Evolutionary conservation across 1,140 invertebrate species (phyloP).

Genomic region (Atopsyche davidsoni): DNA sequence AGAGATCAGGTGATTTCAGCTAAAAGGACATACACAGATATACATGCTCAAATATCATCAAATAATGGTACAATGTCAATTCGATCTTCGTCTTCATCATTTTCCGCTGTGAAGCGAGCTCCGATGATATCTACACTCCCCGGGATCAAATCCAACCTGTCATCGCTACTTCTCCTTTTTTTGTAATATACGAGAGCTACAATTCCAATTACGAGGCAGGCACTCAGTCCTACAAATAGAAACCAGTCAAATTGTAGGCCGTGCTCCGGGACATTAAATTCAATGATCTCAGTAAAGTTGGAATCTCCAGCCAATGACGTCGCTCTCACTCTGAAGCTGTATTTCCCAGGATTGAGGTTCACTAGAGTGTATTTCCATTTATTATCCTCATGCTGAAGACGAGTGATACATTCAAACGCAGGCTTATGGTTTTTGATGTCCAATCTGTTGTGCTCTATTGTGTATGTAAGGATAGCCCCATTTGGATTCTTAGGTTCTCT

Average conservation of each 20-base stretch:
- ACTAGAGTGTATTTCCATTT: constrained; percentile 22
- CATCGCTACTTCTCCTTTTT: no score
- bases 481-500: constrained; percentile 55
- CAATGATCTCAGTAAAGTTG: constrained; percentile 40
- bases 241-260: constrained; percentile 2
- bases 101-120: no score
- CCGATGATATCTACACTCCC: no score
- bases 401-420: constrained; percentile 41
- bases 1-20: no score
- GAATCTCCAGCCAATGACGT: constrained; percentile 57
- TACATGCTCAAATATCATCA: no score
- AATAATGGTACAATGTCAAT: no score
- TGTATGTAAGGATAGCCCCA: constrained; percentile 56
- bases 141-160: no score
- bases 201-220: no score
- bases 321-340: constrained; percentile 55
- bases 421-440: constrained; percentile 33
- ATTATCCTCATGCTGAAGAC: constrained; percentile 30
- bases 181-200: no score
- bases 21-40: no score
- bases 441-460: constrained; percentile 48
- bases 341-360: constrained; percentile 55
- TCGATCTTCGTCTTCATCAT: no score
- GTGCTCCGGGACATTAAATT: constrained; percentile 1
- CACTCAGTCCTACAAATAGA: constrained; percentile 10